Evolutionary conservation across 53 echinoderm and acorn worm genomes (phyloP).

Genomic region (Mesocentrotus franciscanus): DNA sequence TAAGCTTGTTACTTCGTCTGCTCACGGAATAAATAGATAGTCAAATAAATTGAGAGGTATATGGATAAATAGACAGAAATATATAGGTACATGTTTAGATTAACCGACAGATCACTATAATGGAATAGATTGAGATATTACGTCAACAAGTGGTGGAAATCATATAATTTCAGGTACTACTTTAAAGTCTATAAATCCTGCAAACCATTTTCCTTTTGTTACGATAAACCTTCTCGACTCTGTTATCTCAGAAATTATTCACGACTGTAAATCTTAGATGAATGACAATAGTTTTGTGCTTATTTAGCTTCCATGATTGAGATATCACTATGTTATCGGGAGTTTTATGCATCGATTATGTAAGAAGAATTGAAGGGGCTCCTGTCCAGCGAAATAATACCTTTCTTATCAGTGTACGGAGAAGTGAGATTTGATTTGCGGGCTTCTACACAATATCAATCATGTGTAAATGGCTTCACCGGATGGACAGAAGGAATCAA

Average conservation of each 20-base stretch:
- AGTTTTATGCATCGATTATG: background rate
- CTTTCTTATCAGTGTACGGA: too few species aligned
- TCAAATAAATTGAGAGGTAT: background rate
- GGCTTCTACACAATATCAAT: too few species aligned
- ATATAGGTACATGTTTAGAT: background rate
- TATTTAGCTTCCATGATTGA: background rate
- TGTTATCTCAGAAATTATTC: background rate
- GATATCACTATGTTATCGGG: background rate
- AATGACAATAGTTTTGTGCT: background rate
- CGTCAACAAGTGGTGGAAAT: background rate
- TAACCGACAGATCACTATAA: background rate
- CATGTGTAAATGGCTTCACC: too few species aligned
- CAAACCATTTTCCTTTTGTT: background rate
- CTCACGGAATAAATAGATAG: background rate
- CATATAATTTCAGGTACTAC: background rate
- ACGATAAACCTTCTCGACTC: background rate
- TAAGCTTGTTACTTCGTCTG: background rate
- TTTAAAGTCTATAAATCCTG: background rate
- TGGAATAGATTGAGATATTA: background rate
- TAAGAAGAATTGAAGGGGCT: background rate
- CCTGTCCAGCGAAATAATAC: too few species aligned
- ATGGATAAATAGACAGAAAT: background rate
- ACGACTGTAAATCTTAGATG: background rate
- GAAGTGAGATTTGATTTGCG: too few species aligned
- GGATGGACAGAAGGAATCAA: too few species aligned